Base-by-base conservation (phyloP, 2,888 invertebrate species). In the Dyspetes luteomarginatus region DNA sequence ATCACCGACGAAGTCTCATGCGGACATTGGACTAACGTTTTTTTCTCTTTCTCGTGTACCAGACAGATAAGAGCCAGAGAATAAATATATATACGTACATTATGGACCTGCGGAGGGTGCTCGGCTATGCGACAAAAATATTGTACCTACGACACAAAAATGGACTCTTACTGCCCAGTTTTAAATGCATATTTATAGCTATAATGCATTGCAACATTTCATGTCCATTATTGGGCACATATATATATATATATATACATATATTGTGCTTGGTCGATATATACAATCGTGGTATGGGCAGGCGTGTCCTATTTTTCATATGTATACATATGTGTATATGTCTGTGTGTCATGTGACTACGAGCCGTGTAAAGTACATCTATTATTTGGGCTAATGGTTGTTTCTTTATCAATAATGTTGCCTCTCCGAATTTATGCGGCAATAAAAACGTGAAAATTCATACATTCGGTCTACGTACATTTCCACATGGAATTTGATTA, bases 41-140 rank as follows among this genome's bases (percentile, higher is more conserved):
- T 45, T 26, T 41, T 64, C 55, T 24, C 28, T 19, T 41, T 12
- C 30, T 28, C 41, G 56, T 36, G 67, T 36, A 52, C 58, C 48
- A 62, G 60, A 67, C 72, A 58, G 62, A 73, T 78, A 62, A 65
- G 65, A 67, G 71, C 55, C 22, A 26, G n/a, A 28, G 15, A 45
- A 55, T 30, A 65, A 28, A 74, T 48, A 56, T 22, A 56, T 17
- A 48, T 17, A 45, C 5, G 0, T 4, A 36, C 36, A 1, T n/a
- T n/a, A n/a, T n/a, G n/a, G n/a, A n/a, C n/a, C n/a, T n/a, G n/a
- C n/a, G n/a, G n/a, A n/a, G n/a, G n/a, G n/a, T n/a, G n/a, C 60
- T 15, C 41, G 17, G 17, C 48, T 24, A 43, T 52, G 52, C 36
- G 60, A 62, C 26, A 17, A 73, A 45, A 56, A 64, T 65, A 73